Evolutionary conservation across 2,113 vertebrate species (phyloP).

Genomic region (Vireo altiloquus): DNA sequence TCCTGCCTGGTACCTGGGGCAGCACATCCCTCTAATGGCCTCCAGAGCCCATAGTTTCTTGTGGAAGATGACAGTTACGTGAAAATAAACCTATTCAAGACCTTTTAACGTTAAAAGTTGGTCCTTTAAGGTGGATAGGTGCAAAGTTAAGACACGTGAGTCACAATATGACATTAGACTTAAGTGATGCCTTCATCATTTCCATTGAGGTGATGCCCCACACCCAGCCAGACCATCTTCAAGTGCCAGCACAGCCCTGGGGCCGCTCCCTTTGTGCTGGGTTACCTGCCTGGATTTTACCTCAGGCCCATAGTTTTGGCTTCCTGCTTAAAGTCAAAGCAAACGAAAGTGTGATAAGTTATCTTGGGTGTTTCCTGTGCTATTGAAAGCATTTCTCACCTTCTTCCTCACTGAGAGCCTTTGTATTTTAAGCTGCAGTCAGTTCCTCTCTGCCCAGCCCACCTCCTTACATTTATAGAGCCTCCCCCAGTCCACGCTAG

Average conservation of each 20-base stretch:
- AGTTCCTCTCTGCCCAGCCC: neutral
- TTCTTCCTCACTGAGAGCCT: neutral
- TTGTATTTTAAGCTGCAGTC: neutral
- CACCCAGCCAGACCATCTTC: neutral
- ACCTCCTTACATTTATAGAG: slow-evolving; percentile 48
- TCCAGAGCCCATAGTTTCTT: neutral
- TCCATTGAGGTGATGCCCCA: neutral
- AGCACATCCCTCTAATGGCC: neutral
- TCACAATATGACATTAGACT: neutral
- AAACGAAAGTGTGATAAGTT: neutral
- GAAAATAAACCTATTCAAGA: neutral
- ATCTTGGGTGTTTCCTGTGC: slow-evolving; percentile 41
- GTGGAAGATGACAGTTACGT: neutral
- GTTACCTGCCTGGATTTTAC: neutral
- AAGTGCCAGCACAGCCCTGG: neutral
- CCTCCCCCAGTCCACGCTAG: neutral
- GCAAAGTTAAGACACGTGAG: neutral
- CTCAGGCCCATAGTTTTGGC: neutral
- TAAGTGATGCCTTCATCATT: neutral
- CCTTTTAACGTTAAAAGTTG: neutral
- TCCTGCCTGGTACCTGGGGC: neutral
- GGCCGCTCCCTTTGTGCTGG: neutral
- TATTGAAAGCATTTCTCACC: neutral
- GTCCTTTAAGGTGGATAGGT: neutral
- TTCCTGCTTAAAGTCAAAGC: slow-evolving; percentile 41